Evolutionary conservation across 2,888 invertebrate genomes (phyloP).

Genomic region (Villa cingulata): DNA sequence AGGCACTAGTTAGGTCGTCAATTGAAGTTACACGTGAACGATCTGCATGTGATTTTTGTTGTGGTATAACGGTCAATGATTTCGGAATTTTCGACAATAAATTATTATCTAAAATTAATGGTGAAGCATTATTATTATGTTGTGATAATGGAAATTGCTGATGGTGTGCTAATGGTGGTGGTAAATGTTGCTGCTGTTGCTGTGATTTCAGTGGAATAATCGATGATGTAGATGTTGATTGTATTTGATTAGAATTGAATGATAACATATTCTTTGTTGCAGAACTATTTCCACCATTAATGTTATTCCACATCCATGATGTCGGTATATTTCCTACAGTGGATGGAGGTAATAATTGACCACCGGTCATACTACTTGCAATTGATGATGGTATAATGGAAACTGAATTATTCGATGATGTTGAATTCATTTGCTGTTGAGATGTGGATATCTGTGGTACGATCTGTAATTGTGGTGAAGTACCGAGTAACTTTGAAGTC

Average conservation of each 20-base stretch:
- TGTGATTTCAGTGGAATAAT: slow-evolving; percentile 12
- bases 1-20: slow-evolving; percentile 9
- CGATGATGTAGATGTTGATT: slow-evolving; percentile 22
- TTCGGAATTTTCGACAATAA: slow-evolving; percentile 67
- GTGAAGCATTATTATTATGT: slow-evolving; percentile 20
- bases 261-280: not conserved
- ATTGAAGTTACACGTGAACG: not conserved
- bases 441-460: slow-evolving; percentile 2
- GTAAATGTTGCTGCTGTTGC: slow-evolving; percentile 20
- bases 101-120: slow-evolving; percentile 31
- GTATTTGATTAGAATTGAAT: slow-evolving; percentile 7
- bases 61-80: slow-evolving; percentile 67
- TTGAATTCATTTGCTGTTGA: not conserved
- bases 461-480: not conserved
- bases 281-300: not conserved
- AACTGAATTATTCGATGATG: not conserved
- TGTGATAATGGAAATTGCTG: not conserved
- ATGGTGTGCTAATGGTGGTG: too few species aligned
- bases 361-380: not conserved
- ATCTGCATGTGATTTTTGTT: slow-evolving; percentile 27
- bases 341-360: not conserved
- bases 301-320: slow-evolving; percentile 8
- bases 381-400: slow-evolving; percentile 3
- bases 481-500: not conserved
- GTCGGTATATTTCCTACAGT: not conserved